Percentiles rank a stretch among this genome's conserved stretches.
Conservation (phyloP, 2,113 vertebrate genomes). For the Acrocephalus arundinaceus region DNA sequence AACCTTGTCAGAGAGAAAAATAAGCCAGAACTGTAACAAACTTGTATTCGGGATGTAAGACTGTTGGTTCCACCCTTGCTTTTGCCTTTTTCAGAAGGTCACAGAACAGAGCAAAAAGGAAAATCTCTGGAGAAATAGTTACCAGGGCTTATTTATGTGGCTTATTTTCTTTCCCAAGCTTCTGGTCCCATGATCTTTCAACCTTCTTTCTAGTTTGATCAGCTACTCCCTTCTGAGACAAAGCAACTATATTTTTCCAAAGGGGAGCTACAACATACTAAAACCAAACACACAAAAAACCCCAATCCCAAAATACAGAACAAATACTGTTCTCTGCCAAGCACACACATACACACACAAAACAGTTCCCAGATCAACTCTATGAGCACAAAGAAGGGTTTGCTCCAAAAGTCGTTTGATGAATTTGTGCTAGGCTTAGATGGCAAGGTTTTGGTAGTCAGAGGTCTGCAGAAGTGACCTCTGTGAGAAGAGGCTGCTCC, state of each 20-base stretch:
- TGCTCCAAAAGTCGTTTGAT: not conserved
- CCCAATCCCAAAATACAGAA: rapidly evolving
- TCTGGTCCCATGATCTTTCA: not conserved
- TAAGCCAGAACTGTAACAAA: too few relatives aligned
- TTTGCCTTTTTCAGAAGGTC: not conserved
- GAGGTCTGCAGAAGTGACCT: not conserved
- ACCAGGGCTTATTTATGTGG: not conserved
- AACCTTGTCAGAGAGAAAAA: too few relatives aligned
- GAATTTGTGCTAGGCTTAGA: not conserved
- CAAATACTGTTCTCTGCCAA: not conserved
- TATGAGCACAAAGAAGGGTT: not conserved
- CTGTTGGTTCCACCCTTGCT: not conserved
- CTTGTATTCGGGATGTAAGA: not conserved
- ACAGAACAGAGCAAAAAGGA: not conserved
- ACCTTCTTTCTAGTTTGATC: not conserved
- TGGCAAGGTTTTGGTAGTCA: not conserved
- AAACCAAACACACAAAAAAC: not conserved
- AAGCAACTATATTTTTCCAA: not conserved
- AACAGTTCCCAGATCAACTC: not conserved
- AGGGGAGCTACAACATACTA: not conserved
- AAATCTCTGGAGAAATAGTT: not conserved
- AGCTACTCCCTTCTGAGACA: not conserved
- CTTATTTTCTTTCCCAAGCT: not conserved
- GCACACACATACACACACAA: not conserved
- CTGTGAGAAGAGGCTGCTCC: not conserved